Evolutionary conservation across 1,140 invertebrate species (phyloP), one percentile per base, ranked within the genome.

Genomic region (Wiebesia pumilae): DNA sequence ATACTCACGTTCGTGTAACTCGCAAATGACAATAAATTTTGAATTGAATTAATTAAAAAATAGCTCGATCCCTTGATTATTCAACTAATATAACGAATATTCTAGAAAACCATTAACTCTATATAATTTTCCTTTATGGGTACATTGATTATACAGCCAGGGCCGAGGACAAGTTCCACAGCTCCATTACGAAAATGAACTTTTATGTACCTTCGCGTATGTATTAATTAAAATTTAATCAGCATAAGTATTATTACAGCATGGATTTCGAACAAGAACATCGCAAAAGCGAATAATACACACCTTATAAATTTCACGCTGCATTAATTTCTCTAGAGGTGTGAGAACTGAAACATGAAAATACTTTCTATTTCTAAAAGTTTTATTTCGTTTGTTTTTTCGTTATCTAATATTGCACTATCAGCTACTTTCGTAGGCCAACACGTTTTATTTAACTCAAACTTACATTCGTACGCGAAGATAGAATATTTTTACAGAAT

Each of bases 221-320:
- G 14, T 75, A 83, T 65, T 84, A 77, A 62, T 67, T 84, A 77
- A 84, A 62, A 78, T 84, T 84, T 84, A 84, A 78, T 78, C 47
- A 77, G n/a, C 38, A 19, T 51, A 33, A 33, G 24, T n/a, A 79
- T 54, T 35, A 58, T 79, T 79, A 51, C 51, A 21, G 6, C 51
- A 35, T 4, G 33, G 27, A 10, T 33, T 35, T 38, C 4, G 16
- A 21, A 30, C 19, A 67, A 67, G 58, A 67, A 71, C 6, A 16
- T 19, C 4, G 12, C 2, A 71, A 10, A 71, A 71, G 21, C 1
- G 33, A 71, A 19, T 71, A 14, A 71, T 9, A 38, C 16, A 71
- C 4, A 33, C 19, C 1, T 71, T 71, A 19, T 71, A 71, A 33
- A 38, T 71, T 38, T 35, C 30, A 38, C 33, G 33, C 33, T 33